Evolutionary conservation across 2,888 invertebrate species (phyloP).

Genomic region (Kryphioiulus occultus): DNA sequence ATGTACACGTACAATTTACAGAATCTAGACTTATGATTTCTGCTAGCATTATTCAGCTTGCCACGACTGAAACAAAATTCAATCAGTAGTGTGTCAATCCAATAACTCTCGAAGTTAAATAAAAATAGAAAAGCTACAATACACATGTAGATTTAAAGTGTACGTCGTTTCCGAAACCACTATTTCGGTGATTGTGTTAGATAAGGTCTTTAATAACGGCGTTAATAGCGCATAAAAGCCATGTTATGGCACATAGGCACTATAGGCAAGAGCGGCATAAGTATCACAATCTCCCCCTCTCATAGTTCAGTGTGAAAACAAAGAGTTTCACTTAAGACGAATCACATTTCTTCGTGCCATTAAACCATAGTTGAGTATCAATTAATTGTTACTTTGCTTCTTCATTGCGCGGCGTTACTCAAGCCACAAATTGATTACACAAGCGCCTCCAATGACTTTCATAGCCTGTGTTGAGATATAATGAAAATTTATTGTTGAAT

Average conservation of each 20-base stretch:
- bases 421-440: slow-evolving; percentile 23
- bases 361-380: slow-evolving; percentile 15
- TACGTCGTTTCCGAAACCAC: not conserved
- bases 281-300: not conserved
- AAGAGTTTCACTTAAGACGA: slow-evolving; percentile 3
- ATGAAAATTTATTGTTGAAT: slow-evolving; percentile 17
- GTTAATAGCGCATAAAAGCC: not conserved
- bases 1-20: no score
- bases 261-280: not conserved
- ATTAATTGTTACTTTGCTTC: slow-evolving; percentile 16
- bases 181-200: slow-evolving; percentile 23
- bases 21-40: no score
- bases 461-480: not conserved
- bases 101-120: not conserved
- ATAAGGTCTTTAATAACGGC: not conserved
- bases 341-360: slow-evolving; percentile 23
- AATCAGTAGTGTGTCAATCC: not conserved
- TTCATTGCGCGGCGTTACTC: slow-evolving; percentile 23
- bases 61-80: no score
- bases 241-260: not conserved
- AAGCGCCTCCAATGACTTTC: slow-evolving; percentile 23
- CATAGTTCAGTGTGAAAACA: not conserved
- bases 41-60: no score
- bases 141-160: not conserved
- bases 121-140: no score